These are phyloP conservation scores for Zosterops japonicus DNA, from an alignment of 2,113 vertebrate genomes.

Conservation along the genomic window DNA sequence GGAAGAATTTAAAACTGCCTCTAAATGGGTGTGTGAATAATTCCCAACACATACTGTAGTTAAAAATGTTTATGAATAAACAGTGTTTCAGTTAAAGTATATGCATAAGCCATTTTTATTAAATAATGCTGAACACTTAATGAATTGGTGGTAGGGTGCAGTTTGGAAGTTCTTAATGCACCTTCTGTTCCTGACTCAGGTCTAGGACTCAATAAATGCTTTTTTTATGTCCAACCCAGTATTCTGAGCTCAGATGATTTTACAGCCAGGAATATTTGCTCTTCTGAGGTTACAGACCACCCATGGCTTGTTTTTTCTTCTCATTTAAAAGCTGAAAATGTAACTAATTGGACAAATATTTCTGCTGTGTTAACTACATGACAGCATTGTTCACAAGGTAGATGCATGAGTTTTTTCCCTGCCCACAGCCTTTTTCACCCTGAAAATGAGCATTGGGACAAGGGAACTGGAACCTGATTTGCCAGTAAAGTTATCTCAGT, in stretches of 20 bases:
- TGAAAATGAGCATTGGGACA: neutral
- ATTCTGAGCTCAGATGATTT: conserved; percentile 75
- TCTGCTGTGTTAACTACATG: conserved; percentile 2
- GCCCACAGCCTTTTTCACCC: neutral
- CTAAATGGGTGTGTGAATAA: conserved; percentile 15
- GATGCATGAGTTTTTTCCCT: neutral
- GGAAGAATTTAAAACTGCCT: neutral
- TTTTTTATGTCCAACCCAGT: conserved; percentile 71
- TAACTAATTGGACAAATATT: conserved; percentile 74
- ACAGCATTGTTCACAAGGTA: conserved; percentile 30
- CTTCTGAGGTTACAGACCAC: conserved; percentile 76
- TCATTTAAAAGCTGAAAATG: conserved; percentile 69
- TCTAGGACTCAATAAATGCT: conserved; percentile 69
- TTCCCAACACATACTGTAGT: conserved; percentile 31
- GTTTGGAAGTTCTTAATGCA: conserved; percentile 72
- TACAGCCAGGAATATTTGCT: conserved; percentile 73
- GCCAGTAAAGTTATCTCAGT: neutral
- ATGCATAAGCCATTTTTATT: conserved; percentile 55
- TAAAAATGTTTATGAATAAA: conserved; percentile 63
- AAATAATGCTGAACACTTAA: conserved; percentile 68
- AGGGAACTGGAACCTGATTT: neutral
- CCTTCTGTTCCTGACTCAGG: conserved; percentile 72
- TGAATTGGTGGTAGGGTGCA: conserved; percentile 47
- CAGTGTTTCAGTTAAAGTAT: conserved; percentile 46
- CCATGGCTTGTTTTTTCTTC: conserved; percentile 69